phyloP scores from a whole-genome alignment of 2,888 invertebrate genomes.

The Drosophila macrospina region DNA sequence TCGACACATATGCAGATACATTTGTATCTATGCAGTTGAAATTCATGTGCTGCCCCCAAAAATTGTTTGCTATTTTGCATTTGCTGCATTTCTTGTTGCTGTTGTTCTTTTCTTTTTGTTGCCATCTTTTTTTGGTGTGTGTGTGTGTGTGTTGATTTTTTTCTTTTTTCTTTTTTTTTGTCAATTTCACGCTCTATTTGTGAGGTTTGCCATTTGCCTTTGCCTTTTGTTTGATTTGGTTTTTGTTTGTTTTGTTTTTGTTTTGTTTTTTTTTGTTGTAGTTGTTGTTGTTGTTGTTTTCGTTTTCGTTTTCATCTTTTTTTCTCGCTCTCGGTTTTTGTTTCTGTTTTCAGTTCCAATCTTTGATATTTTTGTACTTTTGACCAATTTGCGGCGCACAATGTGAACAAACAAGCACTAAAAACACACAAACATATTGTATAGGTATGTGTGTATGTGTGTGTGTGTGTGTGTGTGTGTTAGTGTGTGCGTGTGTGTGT shows the following conservation, averaged over 20 bases:
- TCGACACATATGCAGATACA: slow-evolving; percentile 30
- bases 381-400: slow-evolving; percentile 78
- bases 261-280: no score
- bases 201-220: slow-evolving; percentile 75
- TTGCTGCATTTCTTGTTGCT: slow-evolving; percentile 48
- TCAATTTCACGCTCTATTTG: slow-evolving; percentile 80
- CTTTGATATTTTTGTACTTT: slow-evolving; percentile 79
- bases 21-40: slow-evolving; percentile 42
- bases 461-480: slow-evolving; percentile 24
- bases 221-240: slow-evolving; percentile 70
- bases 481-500: neutral
- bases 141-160: slow-evolving; percentile 6
- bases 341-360: slow-evolving; percentile 54
- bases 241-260: slow-evolving; percentile 46
- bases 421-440: slow-evolving; percentile 31
- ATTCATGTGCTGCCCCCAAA: slow-evolving; percentile 41
- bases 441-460: slow-evolving; percentile 16
- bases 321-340: slow-evolving; percentile 25
- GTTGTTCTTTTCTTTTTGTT: slow-evolving; percentile 11
- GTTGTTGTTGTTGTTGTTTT: slow-evolving; percentile 47
- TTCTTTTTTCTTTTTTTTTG: slow-evolving; percentile 49
- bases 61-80: slow-evolving; percentile 69
- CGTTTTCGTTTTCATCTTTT: slow-evolving; percentile 34
- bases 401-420: slow-evolving; percentile 70
- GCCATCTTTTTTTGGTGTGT: slow-evolving; percentile 12